phyloP scores from a whole-genome alignment of 2,797 vertebrate species.

The Trichosurus vulpecula region DNA sequence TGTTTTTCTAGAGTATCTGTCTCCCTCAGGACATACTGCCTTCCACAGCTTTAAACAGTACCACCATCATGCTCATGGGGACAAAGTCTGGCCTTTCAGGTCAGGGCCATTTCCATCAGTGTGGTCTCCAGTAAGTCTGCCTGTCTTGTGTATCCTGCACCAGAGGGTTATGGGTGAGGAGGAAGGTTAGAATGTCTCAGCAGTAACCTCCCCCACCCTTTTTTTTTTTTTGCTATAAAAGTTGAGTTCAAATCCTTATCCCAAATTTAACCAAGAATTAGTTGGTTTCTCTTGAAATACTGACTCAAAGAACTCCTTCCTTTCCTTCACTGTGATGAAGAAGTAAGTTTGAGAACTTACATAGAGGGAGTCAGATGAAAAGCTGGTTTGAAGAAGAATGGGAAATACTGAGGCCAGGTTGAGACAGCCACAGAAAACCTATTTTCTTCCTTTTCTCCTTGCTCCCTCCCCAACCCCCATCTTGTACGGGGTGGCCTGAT shows the following conservation, averaged over 20 bases:
- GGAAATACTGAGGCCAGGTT: neutral
- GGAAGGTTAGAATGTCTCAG: neutral
- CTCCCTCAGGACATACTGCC: neutral
- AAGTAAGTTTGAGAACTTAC: neutral
- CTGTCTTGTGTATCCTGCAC: neutral
- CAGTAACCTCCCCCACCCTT: neutral
- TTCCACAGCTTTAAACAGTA: neutral
- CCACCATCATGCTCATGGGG: neutral
- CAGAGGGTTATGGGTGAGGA: neutral
- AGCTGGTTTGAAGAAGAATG: neutral
- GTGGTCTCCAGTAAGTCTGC: neutral
- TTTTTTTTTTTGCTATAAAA: neutral
- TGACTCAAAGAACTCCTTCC: neutral
- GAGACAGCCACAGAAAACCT: neutral
- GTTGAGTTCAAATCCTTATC: neutral
- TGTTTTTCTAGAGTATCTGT: neutral
- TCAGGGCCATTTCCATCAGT: neutral
- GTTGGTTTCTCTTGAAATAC: neutral
- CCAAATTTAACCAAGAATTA: neutral
- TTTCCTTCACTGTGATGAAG: neutral
- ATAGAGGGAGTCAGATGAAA: accelerated
- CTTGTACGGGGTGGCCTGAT: neutral
- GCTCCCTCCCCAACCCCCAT: neutral
- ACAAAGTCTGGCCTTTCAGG: neutral
- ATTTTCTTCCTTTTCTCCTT: neutral